Evolutionary conservation across 2,888 invertebrate species (phyloP).

Genomic region (Lymantria dispar): DNA sequence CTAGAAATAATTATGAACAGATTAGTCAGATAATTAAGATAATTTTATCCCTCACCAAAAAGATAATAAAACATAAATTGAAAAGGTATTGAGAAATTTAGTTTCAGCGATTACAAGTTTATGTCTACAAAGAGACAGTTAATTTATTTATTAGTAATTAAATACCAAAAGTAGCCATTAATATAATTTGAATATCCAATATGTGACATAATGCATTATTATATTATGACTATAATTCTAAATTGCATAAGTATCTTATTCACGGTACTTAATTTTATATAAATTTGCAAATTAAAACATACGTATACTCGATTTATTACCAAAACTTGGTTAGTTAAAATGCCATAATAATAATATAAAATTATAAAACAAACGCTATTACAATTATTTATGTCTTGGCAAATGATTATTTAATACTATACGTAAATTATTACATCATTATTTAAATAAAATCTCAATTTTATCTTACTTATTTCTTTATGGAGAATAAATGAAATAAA

Average conservation of each 20-base stretch:
- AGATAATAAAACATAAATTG: no score
- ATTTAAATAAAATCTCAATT: not conserved
- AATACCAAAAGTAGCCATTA: not conserved
- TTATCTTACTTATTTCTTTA: not conserved
- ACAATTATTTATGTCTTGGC: not conserved
- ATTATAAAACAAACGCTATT: not conserved
- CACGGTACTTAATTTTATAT: not conserved
- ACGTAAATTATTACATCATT: not conserved
- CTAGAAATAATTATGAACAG: no score
- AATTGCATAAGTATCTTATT: not conserved
- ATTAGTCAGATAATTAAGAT: no score
- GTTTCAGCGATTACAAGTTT: no score
- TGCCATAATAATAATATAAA: not conserved
- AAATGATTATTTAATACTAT: not conserved
- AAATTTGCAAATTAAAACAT: not conserved
- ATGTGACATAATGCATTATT: no score
- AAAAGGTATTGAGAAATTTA: no score
- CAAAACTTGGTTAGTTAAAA: slow-evolving; percentile 1
- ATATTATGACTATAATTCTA: not conserved
- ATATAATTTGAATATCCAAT: not conserved
- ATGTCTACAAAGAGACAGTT: no score
- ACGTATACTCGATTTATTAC: not conserved
- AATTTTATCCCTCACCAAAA: no score
- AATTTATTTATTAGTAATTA: not conserved
- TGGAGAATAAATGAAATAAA: no score